Evolutionary conservation across 2,797 vertebrate genomes (phyloP), one percentile per base, ranked within the genome.

Genomic region (Syngnathus acus): DNA sequence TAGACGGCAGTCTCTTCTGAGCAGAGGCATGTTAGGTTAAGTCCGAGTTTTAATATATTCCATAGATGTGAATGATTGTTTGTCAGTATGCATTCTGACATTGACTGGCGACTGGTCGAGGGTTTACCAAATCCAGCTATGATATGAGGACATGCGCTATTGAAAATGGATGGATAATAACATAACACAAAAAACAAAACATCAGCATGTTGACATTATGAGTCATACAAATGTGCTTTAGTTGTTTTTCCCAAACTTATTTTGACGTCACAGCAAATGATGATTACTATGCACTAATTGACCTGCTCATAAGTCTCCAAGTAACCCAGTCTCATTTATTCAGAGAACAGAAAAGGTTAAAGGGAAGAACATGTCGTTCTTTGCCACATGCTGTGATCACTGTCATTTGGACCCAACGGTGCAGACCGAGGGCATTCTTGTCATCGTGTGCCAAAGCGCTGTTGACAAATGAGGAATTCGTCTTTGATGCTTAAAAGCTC

Each of bases 401-500:
- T 62, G 70, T 79, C 77, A 68, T 68, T 69, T 13, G 5, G 70
- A 65, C 66, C 76, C 64, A 19, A 10, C 5, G 38, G 75, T 70
- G 53, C 68, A 71, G 53, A 75, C 61, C 14, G 64, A 76, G 77
- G 76, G 50, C 70, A 69, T 58, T 58, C 21, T 68, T 39, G 65
- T 73, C 61, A 66, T 69, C 65, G 42, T 72, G 65, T 74, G 62
- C 57, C 57, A 65, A 17, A 61, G 65, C 26, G 70, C 71, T 66
- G 51, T 40, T 59, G 64, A 72, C 76, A 82, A 78, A 80, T 71
- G 5, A 77, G 54, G 78, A 76, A 80, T 83, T 79, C 73, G 68
- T 70, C 82, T 83, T 86, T 86, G 84, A 89, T 84, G 73, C 75
- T 74, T 67, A 8, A 80, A 84, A 85, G 45, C 73, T 65, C 40